These are phyloP conservation scores for Megaceryle alcyon DNA, from an alignment of 2,797 vertebrate genomes.

Conservation along the genomic window DNA sequence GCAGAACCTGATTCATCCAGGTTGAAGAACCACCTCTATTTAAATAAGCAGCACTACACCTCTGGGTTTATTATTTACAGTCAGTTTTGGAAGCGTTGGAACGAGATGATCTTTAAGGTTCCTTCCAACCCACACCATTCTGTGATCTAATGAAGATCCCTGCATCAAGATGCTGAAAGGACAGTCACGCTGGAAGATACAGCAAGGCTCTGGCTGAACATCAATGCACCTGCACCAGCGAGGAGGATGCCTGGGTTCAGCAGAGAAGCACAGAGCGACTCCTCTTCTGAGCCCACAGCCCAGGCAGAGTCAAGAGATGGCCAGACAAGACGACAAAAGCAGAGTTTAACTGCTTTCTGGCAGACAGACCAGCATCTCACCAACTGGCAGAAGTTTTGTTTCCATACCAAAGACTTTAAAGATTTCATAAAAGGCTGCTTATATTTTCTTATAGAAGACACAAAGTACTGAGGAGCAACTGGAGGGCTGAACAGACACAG, in stretches of 20 bases:
- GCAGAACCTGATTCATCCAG: background rate
- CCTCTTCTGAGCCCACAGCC: background rate
- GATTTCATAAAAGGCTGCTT: background rate
- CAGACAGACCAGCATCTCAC: background rate
- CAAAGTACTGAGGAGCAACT: accelerated
- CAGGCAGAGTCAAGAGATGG: background rate
- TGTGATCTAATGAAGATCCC: background rate
- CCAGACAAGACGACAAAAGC: background rate
- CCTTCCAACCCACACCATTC: background rate
- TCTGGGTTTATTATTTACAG: background rate
- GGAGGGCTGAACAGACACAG: background rate
- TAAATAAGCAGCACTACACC: background rate
- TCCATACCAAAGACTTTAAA: background rate
- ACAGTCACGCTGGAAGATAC: background rate
- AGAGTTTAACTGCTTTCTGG: background rate
- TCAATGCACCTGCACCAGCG: background rate
- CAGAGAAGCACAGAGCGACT: background rate
- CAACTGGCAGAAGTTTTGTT: background rate
- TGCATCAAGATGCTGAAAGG: background rate
- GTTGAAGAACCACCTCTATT: background rate
- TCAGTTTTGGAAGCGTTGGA: background rate
- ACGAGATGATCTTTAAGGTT: background rate
- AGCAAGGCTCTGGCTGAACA: background rate
- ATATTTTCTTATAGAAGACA: background rate
- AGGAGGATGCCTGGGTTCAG: background rate